Evolutionary conservation across 2,113 vertebrate species (phyloP).

Genomic region (Delphinus delphis): DNA sequence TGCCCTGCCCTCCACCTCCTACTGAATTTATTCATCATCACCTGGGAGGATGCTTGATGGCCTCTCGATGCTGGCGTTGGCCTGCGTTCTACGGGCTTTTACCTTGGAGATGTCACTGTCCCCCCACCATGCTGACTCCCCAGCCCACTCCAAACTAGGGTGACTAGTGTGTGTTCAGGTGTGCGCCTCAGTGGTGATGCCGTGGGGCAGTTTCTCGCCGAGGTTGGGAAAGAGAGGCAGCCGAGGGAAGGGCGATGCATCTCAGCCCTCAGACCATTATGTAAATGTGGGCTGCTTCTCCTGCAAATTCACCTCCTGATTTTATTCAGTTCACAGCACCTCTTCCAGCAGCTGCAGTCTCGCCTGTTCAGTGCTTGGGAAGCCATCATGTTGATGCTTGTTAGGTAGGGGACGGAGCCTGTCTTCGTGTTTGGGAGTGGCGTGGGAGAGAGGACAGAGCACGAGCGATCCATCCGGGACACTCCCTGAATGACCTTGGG

Average conservation of each 20-base stretch:
- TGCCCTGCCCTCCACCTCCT: neutral
- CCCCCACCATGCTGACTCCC: neutral
- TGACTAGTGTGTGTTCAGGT: no score
- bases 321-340: conserved; percentile 63
- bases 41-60: neutral
- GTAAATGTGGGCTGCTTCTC: conserved; percentile 25
- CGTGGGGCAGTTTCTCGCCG: neutral
- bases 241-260: neutral
- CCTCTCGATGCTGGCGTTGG: neutral
- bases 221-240: neutral
- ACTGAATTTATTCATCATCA: neutral
- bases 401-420: neutral
- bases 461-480: neutral
- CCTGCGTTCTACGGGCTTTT: neutral
- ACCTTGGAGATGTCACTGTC: neutral
- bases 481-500: conserved; percentile 28
- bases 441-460: neutral
- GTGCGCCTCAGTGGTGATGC: neutral
- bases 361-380: neutral
- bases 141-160: no score
- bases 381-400: neutral
- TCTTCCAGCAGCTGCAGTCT: conserved; percentile 41
- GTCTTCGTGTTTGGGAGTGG: neutral
- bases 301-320: conserved; percentile 56
- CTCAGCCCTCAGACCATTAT: conserved; percentile 25